Evolutionary conservation across 1,140 invertebrate genomes (phyloP).

Genomic region (Choristoneura fumiferana): DNA sequence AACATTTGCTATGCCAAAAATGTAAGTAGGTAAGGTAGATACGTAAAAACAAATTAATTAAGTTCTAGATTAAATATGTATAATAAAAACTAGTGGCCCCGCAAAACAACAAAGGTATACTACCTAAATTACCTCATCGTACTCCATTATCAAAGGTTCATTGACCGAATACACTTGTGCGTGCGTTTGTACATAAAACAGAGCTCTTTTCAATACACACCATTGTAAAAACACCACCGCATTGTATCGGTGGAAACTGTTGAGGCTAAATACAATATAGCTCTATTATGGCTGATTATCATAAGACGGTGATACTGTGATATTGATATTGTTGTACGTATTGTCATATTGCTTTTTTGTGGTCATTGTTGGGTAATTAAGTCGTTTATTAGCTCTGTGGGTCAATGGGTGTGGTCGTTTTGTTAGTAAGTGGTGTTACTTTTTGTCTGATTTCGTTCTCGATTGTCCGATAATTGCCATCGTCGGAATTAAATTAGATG

Average conservation of each 20-base stretch:
- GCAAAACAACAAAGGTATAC: too few relatives aligned
- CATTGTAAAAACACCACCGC: constrained; percentile 56
- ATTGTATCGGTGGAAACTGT: constrained; percentile 56
- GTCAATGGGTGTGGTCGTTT: constrained; percentile 57
- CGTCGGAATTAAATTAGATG: too few relatives aligned
- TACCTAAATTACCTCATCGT: constrained; percentile 1
- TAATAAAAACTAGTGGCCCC: too few relatives aligned
- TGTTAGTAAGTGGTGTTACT: constrained; percentile 24
- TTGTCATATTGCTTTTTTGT: constrained; percentile 37
- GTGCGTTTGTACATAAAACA: constrained; percentile 48
- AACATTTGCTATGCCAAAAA: too few relatives aligned
- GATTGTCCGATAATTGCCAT: not conserved
- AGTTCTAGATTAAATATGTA: too few relatives aligned
- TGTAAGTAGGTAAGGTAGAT: too few relatives aligned
- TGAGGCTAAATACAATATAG: constrained; percentile 51
- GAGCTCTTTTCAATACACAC: constrained; percentile 54
- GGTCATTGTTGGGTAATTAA: constrained; percentile 66
- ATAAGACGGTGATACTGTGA: constrained; percentile 52
- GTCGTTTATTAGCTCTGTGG: constrained; percentile 58
- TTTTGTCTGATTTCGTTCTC: constrained; percentile 29
- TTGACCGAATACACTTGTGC: constrained; percentile 54
- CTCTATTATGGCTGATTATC: constrained; percentile 54
- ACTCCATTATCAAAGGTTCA: constrained; percentile 41
- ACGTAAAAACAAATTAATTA: too few relatives aligned
- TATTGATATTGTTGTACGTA: constrained; percentile 29